A percentile compares a stretch with the other conserved stretches of the same genome.
Evolutionary conservation across 2,888 invertebrate genomes (phyloP).

Genomic region (Thymelicus acteon): DNA sequence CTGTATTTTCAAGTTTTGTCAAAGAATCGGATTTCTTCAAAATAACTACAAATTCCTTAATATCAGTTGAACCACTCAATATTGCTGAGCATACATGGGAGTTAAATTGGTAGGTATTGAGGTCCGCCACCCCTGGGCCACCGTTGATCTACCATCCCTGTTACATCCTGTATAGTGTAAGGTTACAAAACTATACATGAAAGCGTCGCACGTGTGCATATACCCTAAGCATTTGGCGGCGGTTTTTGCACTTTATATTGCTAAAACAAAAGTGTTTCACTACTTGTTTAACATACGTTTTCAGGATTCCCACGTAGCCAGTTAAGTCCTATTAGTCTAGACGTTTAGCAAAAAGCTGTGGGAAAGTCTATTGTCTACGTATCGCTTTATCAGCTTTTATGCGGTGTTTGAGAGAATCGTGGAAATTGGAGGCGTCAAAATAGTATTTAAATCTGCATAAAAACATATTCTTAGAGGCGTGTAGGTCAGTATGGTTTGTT

Average conservation of each 20-base stretch:
- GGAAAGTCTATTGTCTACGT: constrained; percentile 20
- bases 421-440: constrained; percentile 26
- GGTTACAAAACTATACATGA: background rate
- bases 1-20: too few relatives aligned
- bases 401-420: constrained; percentile 4
- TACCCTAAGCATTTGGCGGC: background rate
- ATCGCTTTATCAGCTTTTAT: constrained; percentile 22
- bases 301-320: constrained; percentile 29
- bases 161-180: too few relatives aligned
- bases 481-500: background rate
- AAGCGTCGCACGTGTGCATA: constrained; percentile 7
- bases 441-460: constrained; percentile 11
- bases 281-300: constrained; percentile 17
- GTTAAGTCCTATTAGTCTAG: constrained; percentile 33
- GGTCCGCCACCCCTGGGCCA: too few relatives aligned
- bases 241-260: constrained; percentile 26
- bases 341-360: constrained; percentile 30
- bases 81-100: too few relatives aligned
- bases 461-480: background rate
- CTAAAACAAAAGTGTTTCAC: constrained; percentile 20
- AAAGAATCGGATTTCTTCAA: too few relatives aligned
- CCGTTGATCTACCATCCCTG: too few relatives aligned
- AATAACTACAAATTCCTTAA: too few relatives aligned
- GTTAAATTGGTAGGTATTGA: too few relatives aligned
- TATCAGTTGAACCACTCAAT: too few relatives aligned